phyloP scores from a whole-genome alignment of 2,113 vertebrate species.

The Oceanodroma tethys region DNA sequence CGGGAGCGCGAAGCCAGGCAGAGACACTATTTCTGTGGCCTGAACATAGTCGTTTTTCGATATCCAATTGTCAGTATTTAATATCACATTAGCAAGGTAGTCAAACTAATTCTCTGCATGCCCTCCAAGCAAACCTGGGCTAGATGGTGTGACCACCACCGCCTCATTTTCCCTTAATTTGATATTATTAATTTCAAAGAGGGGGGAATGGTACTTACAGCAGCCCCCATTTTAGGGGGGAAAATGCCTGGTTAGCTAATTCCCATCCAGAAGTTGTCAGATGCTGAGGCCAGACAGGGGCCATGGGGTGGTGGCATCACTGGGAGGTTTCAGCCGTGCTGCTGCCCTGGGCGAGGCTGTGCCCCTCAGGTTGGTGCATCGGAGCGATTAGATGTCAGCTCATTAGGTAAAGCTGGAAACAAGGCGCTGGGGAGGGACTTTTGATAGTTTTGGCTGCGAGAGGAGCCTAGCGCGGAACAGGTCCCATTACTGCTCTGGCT shows the following conservation, averaged over 20 bases:
- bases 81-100: not conserved
- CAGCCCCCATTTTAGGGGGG: not conserved
- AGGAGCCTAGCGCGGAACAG: rapidly evolving
- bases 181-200: not conserved
- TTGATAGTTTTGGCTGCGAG: not conserved
- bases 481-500: rapidly evolving
- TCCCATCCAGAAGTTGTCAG: not conserved
- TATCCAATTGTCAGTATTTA: not conserved
- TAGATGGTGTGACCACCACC: rapidly evolving
- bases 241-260: not conserved
- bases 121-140: not conserved
- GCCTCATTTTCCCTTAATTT: not conserved
- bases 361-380: not conserved
- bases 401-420: not conserved
- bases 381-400: rapidly evolving
- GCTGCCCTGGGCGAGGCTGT: not conserved
- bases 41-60: not conserved
- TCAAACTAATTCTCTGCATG: not conserved
- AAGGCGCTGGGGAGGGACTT: rapidly evolving
- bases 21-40: not conserved
- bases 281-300: not conserved
- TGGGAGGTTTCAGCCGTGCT: not conserved
- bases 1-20: not conserved
- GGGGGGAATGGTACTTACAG: not conserved
- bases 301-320: rapidly evolving